Evolutionary conservation across 2,113 vertebrate species (phyloP), one percentile per base, ranked within the genome.

Genomic region (Seriola rivoliana): DNA sequence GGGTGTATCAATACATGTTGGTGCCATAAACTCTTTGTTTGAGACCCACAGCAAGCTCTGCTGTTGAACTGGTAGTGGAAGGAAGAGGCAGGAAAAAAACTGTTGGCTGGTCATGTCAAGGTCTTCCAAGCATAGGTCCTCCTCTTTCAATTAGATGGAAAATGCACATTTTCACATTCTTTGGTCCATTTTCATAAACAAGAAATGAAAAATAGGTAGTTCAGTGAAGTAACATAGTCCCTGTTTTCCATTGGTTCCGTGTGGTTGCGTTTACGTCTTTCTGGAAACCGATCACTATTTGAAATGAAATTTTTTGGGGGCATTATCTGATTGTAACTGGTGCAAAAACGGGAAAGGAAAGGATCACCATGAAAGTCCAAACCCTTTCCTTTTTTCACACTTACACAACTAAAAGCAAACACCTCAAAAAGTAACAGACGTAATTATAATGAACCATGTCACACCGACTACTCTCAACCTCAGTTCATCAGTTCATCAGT

Each of bases 401-500:
- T 40, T 58, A 34, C 66, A 57, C 38, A 68, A 75, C 77, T 74
- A 80, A 70, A 29, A 74, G 58, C 44, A 75, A 64, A 67, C 72
- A 68, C 23, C 46, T 78, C 40, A 60, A 80, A 48, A 80, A 78
- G 58, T 17, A 75, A 69, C 65, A 82, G 55, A 87, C 80, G 71
- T 70, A 64, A 46, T 38, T 76, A 57, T 32, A 82, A 77, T 54
- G 2, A 72, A 55, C 59, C 29, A 71, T 70, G 46, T 81, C 52
- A 25, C 75, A n/a, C 0, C 29, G 70, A 42, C 25, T 44, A 17
- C 63, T 68, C 58, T 75, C 57, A 16, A 21, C 65, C 66, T 64
- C 71, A 64, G 77, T 81, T 77, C 57, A 23, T 46, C 42, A 64
- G 42, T 60, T 77, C 75, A 65, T 93, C 92, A 99, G 92, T 97